Conservation (phyloP, 2,797 vertebrate species). For the Novumbra hubbsi region DNA sequence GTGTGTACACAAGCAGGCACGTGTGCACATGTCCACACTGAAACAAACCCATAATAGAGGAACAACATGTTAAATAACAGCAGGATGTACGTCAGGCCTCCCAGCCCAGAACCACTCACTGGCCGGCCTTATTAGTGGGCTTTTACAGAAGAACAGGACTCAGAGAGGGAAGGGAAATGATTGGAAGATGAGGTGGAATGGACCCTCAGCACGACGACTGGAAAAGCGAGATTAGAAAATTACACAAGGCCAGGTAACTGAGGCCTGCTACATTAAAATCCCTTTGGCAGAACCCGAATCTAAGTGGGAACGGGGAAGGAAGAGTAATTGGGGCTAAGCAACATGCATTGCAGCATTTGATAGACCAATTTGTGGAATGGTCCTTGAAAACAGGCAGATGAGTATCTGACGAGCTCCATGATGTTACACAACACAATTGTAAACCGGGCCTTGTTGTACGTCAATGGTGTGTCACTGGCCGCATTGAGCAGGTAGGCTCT, state of each 20-base stretch:
- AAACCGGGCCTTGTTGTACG: not conserved
- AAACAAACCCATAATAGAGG: not conserved
- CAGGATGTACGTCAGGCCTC: not conserved
- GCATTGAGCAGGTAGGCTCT: not conserved
- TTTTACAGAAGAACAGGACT: not conserved
- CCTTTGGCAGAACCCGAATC: not conserved
- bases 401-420: not conserved
- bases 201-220: not conserved
- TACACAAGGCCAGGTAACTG: not conserved
- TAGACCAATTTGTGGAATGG: not conserved
- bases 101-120: not conserved
- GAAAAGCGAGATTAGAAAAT: not conserved
- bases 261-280: not conserved
- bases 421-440: not conserved
- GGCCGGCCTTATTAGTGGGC: not conserved
- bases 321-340: not conserved
- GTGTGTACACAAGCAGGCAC: not conserved
- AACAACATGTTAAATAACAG: not conserved
- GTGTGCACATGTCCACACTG: not conserved
- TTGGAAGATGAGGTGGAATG: not conserved
- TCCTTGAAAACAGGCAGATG: not conserved
- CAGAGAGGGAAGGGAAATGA: not conserved
- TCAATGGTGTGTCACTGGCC: not conserved
- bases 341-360: not conserved
- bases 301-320: not conserved